These are phyloP conservation scores for Chaitophorus viminalis DNA, from an alignment of 2,888 invertebrate genomes.

Conservation along the genomic window DNA sequence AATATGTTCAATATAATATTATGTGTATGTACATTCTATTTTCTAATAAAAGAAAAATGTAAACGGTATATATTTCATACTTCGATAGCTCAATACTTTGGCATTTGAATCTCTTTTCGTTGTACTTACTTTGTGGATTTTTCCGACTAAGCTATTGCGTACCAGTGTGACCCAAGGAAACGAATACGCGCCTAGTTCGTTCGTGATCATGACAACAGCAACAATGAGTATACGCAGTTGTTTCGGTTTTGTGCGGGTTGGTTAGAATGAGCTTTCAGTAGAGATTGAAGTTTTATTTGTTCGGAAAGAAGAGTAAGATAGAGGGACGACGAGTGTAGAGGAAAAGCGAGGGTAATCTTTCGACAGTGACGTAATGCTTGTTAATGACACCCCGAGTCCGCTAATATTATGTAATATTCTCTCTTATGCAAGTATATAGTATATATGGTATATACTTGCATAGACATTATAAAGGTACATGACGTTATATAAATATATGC, in stretches of 20 bases:
- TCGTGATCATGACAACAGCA: background rate
- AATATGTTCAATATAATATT: no score
- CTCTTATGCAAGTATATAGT: background rate
- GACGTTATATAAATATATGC: no score
- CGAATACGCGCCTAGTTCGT: no score
- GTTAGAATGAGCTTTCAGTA: background rate
- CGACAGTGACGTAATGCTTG: conserved; percentile 1
- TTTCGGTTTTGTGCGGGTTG: background rate
- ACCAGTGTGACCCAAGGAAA: no score
- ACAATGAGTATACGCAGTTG: background rate
- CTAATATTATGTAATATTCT: background rate
- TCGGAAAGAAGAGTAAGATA: background rate
- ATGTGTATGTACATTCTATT: no score
- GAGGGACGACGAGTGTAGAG: background rate
- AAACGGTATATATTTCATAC: no score
- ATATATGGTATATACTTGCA: background rate
- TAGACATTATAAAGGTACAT: no score
- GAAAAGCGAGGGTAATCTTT: background rate
- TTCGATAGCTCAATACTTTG: no score
- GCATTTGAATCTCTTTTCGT: no score
- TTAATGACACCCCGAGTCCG: conserved; percentile 11
- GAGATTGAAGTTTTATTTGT: background rate
- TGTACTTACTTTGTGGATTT: no score
- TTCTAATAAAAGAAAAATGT: no score
- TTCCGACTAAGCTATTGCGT: no score